phyloP scores from a whole-genome alignment of 2,113 vertebrate genomes.

The Xyrauchen texanus region DNA sequence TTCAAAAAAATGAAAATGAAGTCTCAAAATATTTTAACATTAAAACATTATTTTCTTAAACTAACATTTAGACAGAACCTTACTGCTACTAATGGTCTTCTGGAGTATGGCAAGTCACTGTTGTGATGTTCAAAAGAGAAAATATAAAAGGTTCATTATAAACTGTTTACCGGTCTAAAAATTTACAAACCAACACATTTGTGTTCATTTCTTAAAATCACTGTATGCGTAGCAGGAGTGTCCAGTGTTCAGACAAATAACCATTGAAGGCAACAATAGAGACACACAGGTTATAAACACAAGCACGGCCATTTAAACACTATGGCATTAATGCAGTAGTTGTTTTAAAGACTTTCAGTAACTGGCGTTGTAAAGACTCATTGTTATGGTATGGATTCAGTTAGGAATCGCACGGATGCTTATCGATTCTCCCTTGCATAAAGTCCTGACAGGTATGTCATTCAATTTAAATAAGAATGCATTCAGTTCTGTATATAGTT shows the following conservation, averaged over 20 bases:
- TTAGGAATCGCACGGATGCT: not conserved
- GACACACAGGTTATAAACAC: not conserved
- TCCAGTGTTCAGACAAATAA: slow-evolving; percentile 20
- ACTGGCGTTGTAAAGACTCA: not conserved
- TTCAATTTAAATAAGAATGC: not conserved
- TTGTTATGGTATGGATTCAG: not conserved
- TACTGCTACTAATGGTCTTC: no score
- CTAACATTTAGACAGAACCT: not conserved
- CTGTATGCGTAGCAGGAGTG: slow-evolving; percentile 7
- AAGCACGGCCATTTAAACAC: slow-evolving; percentile 13
- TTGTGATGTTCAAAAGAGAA: not conserved
- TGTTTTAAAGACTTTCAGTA: slow-evolving; percentile 1
- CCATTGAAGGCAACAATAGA: not conserved
- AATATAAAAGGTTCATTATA: not conserved
- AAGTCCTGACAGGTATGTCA: slow-evolving; percentile 3
- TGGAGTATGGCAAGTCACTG: no score
- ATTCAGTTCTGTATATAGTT: not conserved
- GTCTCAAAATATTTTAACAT: not conserved
- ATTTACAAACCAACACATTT: no score
- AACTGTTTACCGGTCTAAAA: no score
- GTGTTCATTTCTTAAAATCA: not conserved
- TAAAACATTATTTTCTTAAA: not conserved
- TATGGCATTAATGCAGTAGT: not conserved
- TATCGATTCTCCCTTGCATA: slow-evolving; percentile 17
- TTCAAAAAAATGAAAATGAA: no score